phyloP scores from a whole-genome alignment of 2,888 invertebrate genomes.

The Strigamia maritima region DNA sequence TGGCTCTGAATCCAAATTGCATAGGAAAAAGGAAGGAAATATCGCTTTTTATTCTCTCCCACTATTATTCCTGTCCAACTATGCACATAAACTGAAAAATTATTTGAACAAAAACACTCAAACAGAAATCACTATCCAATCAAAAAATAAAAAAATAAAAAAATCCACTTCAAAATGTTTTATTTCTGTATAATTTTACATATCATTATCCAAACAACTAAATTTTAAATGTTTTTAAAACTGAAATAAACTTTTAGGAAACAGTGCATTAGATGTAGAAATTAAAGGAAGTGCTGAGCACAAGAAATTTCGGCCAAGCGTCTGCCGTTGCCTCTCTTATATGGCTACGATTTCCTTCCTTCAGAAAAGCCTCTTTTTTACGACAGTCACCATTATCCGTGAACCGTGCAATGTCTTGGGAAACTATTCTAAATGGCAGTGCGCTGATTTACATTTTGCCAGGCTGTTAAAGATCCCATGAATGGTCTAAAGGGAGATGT shows the following conservation, averaged over 20 bases:
- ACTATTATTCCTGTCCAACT: constrained; percentile 22
- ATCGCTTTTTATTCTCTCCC: constrained; percentile 29
- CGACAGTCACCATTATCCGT: constrained; percentile 28
- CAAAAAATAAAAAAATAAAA: not conserved
- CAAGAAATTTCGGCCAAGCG: constrained; percentile 28
- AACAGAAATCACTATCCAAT: not conserved
- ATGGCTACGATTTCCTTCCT: constrained; percentile 34
- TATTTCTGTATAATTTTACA: not conserved
- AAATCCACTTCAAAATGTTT: not conserved
- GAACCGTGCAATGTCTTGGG: constrained; percentile 30
- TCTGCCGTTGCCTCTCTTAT: constrained; percentile 25
- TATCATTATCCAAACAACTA: not conserved
- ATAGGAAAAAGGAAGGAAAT: constrained; percentile 32
- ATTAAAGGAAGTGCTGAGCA: constrained; percentile 28
- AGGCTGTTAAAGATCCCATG: constrained; percentile 17
- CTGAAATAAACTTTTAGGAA: not conserved
- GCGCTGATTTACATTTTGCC: constrained; percentile 25
- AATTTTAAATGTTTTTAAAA: no score
- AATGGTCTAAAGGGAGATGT: not conserved
- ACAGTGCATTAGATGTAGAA: not conserved
- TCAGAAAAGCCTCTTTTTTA: constrained; percentile 26
- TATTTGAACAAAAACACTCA: constrained; percentile 25
- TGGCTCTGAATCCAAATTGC: constrained; percentile 30
- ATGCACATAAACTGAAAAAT: constrained; percentile 27
- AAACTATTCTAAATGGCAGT: constrained; percentile 23